Percentiles rank a stretch among this genome's conserved stretches.
Evolutionary conservation across 2,888 invertebrate genomes (phyloP).

Genomic region (Nomada fabriciana): DNA sequence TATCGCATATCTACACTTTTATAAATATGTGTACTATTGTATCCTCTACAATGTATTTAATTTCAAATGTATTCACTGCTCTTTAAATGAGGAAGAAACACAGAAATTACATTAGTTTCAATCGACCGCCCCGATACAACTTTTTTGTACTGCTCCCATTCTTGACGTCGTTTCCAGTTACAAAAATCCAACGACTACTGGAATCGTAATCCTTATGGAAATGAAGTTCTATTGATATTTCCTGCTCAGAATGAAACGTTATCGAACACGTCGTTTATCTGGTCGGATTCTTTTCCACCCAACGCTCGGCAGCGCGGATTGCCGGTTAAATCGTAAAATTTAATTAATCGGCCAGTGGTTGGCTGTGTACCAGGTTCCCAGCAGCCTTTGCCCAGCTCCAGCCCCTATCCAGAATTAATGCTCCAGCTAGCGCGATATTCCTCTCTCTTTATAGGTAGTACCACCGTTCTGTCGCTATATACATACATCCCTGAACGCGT

Average conservation of each 20-base stretch:
- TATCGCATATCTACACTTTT: no score
- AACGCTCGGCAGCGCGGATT: constrained; percentile 37
- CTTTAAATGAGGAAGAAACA: no score
- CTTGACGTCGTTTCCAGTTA: no score
- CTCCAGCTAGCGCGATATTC: constrained; percentile 58
- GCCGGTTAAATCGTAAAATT: constrained; percentile 66
- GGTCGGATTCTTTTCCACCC: constrained; percentile 37
- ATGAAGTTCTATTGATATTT: constrained; percentile 5
- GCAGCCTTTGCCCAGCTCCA: constrained; percentile 51
- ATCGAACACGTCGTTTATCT: constrained; percentile 37
- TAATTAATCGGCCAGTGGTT: constrained; percentile 69
- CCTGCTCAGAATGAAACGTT: neutral
- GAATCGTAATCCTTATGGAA: constrained; percentile 1
- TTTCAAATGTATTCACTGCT: no score
- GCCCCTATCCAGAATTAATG: constrained; percentile 69
- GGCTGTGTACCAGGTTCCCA: constrained; percentile 51
- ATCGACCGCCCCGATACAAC: no score
- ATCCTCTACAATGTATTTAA: no score
- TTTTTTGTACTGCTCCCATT: no score
- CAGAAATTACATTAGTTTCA: no score
- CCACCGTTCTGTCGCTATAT: constrained; percentile 49
- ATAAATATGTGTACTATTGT: no score
- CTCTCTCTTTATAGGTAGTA: constrained; percentile 58
- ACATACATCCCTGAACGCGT: constrained; percentile 38
- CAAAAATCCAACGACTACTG: neutral